Evolutionary conservation across 2,888 invertebrate species (phyloP), one percentile per base, ranked within the genome.

Genomic region (Chironomus riparius): DNA sequence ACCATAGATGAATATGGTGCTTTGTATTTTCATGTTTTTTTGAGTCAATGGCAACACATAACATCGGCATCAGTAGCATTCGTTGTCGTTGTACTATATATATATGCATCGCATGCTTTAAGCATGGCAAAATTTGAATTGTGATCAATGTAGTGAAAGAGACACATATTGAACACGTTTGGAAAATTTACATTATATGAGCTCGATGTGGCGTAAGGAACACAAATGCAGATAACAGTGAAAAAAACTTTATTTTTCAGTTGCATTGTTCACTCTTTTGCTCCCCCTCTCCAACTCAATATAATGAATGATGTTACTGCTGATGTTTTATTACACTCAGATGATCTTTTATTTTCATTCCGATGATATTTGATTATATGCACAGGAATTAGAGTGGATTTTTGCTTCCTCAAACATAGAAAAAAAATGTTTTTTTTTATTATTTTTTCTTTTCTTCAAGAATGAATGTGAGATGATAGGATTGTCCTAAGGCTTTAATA

Each of bases 141-240:
- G 28, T 68, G 68, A 28, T 68, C 68, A 68, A 68, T 68, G 68
- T 68, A 38, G 68, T 68, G 68, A 13, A 68, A 68, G 68, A 68
- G 68, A 68, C 68, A 47, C 68, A 68, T 38, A 68, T 47, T 68
- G 65, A 65, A 65, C 65, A 65, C 65, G 65, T 65, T 65, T 65
- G 22, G 38, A 65, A 65, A 65, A 65, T 65, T 65, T 65, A 65
- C 65, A 65, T 65, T 65, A 65, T 65, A 65, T 24, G 65, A 65
- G 65, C 22, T 65, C 65, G 12, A 24, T 65, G 65, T 65, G 65
- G 65, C 65, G 13, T 65, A 65, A 65, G 24, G 21, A 22, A 65
- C 13, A 65, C 65, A 65, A 22, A 65, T 65, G 65, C 21, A 24
- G 21, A 65, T 22, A 24, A 24, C 5, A 62, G 18, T 12, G 62